These are phyloP conservation scores for Rugalucina vietnamica DNA, from an alignment of 2,888 invertebrate genomes.

Conservation along the genomic window DNA sequence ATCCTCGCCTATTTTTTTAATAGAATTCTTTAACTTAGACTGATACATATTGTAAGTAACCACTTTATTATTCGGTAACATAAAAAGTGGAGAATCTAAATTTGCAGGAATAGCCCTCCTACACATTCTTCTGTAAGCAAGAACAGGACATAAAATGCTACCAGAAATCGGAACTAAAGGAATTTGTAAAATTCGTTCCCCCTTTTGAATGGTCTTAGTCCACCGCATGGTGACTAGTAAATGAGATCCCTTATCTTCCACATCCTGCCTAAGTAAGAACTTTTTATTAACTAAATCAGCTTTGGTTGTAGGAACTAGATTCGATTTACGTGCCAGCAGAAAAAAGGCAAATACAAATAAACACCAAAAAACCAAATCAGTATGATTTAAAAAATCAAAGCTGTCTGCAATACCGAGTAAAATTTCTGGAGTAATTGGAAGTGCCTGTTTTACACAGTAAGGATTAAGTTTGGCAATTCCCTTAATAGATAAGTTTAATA, in stretches of 20 bases:
- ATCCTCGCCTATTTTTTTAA: no score
- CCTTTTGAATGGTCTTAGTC: no score
- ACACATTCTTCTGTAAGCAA: neutral
- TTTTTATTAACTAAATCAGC: neutral
- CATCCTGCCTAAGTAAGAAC: neutral
- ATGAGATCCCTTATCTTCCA: neutral
- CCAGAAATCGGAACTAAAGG: neutral
- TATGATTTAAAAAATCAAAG: neutral
- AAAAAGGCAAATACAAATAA: neutral
- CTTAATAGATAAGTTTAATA: slow-evolving; percentile 6
- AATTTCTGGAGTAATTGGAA: neutral
- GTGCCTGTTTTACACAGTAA: neutral
- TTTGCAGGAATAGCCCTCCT: neutral
- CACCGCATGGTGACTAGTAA: neutral
- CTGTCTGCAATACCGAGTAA: neutral
- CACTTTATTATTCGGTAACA: neutral
- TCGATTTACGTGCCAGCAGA: neutral
- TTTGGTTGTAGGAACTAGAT: neutral
- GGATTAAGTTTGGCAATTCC: neutral
- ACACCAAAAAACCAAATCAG: neutral
- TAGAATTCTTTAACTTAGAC: neutral
- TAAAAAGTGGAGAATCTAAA: neutral
- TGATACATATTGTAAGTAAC: neutral
- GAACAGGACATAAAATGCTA: neutral
- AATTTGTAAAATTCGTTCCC: no score